Conservation (phyloP, 2,888 invertebrate genomes). For the Camponotus fellah region DNA sequence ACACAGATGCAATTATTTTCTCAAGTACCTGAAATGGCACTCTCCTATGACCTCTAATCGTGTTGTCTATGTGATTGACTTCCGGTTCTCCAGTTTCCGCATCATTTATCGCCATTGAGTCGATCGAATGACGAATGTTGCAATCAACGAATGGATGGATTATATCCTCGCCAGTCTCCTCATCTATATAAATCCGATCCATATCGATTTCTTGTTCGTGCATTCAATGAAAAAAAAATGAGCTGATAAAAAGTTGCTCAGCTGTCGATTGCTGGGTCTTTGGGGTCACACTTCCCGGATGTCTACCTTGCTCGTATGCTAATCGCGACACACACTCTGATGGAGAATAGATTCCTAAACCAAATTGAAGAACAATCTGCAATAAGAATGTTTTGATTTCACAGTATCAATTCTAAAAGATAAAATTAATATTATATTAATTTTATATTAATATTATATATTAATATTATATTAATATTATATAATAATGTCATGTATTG, state of each 20-base stretch:
- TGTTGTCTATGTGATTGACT: conserved; percentile 49
- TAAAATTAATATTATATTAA: not conserved
- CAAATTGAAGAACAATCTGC: conserved; percentile 4
- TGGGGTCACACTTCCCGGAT: conserved; percentile 83
- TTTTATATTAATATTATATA: too few relatives aligned
- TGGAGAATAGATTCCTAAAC: conserved; percentile 40
- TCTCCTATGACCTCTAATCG: conserved; percentile 65
- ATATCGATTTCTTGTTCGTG: conserved; percentile 56
- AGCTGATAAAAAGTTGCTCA: conserved; percentile 44
- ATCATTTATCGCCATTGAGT: conserved; percentile 72
- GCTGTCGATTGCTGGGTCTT: conserved; percentile 61
- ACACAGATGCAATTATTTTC: not conserved
- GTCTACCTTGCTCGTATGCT: conserved; percentile 59
- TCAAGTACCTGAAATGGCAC: conserved; percentile 80
- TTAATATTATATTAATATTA: too few relatives aligned
- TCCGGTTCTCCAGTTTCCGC: conserved; percentile 83
- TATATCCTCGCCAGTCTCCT: conserved; percentile 81
- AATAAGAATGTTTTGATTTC: not conserved
- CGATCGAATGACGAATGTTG: conserved; percentile 50
- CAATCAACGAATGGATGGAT: conserved; percentile 61
- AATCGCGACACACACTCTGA: conserved; percentile 43
- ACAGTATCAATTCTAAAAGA: not conserved
- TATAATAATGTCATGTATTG: not conserved
- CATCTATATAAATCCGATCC: conserved; percentile 78
- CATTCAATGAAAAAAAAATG: conserved; percentile 18